These are phyloP conservation scores for Chionis minor DNA, from an alignment of 2,113 vertebrate genomes.

Conservation along the genomic window DNA sequence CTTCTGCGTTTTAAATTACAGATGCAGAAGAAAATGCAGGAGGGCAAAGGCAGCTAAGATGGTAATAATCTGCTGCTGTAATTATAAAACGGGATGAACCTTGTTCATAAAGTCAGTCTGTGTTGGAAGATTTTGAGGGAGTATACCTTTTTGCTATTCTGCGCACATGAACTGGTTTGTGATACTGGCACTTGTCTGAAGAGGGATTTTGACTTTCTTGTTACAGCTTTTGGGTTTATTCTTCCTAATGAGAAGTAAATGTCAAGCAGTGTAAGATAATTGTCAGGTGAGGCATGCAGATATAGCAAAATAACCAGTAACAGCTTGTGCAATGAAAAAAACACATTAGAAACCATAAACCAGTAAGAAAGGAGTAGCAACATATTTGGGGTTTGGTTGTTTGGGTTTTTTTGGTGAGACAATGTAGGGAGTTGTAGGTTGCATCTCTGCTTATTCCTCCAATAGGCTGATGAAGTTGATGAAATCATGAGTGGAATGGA, in stretches of 20 bases:
- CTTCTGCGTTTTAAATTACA: neutral
- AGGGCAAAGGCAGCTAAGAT: neutral
- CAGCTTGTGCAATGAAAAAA: neutral
- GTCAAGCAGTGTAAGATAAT: neutral
- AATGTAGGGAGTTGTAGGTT: neutral
- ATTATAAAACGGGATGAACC: neutral
- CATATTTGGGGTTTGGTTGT: neutral
- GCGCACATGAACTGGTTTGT: neutral
- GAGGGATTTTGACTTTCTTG: neutral
- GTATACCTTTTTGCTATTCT: neutral
- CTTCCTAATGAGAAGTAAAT: neutral
- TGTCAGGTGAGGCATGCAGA: neutral
- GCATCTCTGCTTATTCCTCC: neutral
- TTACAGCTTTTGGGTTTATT: neutral
- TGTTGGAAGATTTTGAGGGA: neutral
- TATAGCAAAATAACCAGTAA: neutral
- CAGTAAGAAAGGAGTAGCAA: neutral
- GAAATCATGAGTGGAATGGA: neutral
- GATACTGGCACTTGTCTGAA: neutral
- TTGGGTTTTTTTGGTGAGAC: accelerated
- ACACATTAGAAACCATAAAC: neutral
- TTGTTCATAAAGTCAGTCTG: neutral
- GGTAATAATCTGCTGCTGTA: neutral
- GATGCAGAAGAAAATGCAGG: neutral
- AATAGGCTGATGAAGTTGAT: neutral